These are phyloP conservation scores for Oryzias curvinotus DNA, from an alignment of 2,113 vertebrate genomes.

Conservation along the genomic window DNA sequence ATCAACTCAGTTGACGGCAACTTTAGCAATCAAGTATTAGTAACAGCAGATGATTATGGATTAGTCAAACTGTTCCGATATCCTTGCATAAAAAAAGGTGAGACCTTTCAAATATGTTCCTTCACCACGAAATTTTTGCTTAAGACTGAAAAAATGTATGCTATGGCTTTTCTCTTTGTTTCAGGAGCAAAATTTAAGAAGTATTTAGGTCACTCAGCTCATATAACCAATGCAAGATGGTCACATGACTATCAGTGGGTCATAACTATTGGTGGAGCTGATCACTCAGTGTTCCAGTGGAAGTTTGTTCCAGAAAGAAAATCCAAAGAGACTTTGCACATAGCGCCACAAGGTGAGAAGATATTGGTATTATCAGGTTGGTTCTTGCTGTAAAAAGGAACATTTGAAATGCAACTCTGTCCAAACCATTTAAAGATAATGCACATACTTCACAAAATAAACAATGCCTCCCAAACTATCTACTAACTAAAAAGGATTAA, in stretches of 20 bases:
- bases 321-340: slow-evolving; percentile 90
- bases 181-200: slow-evolving; percentile 97
- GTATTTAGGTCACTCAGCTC: slow-evolving; percentile 97
- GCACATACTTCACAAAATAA: slow-evolving; percentile 23
- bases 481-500: slow-evolving; percentile 11
- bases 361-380: neutral
- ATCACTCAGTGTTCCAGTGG: slow-evolving; percentile 99
- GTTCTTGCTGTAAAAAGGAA: neutral
- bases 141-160: no score
- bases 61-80: slow-evolving; percentile 95
- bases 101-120: neutral
- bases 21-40: slow-evolving; percentile 93
- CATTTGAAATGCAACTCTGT: slow-evolving; percentile 8
- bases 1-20: slow-evolving; percentile 98
- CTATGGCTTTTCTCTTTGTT: slow-evolving; percentile 49
- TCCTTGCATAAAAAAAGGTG: slow-evolving; percentile 96
- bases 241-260: slow-evolving; percentile 99
- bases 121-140: no score
- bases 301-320: slow-evolving; percentile 96
- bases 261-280: slow-evolving; percentile 95
- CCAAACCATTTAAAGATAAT: slow-evolving; percentile 8
- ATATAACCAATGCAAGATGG: slow-evolving; percentile 95
- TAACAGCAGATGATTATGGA: slow-evolving; percentile 96
- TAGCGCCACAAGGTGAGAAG: slow-evolving; percentile 89
- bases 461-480: slow-evolving; percentile 24